Conservation (phyloP, 2,113 vertebrate genomes). For the Rhagologus leucostigma region DNA sequence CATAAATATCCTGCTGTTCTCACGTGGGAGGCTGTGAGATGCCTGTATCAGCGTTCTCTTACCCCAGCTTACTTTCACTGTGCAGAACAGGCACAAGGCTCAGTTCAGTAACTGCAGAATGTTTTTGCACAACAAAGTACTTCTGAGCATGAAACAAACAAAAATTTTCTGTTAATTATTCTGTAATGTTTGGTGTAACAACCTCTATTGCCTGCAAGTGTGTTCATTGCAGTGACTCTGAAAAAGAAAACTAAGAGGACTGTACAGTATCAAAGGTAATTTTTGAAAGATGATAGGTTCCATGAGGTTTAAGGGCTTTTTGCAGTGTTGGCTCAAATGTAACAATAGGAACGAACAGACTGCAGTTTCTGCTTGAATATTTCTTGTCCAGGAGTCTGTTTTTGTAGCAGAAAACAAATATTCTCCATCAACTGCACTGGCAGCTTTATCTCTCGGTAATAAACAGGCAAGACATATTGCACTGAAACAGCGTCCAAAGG, state of each 20-base stretch:
- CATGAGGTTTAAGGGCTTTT: neutral
- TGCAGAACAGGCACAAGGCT: neutral
- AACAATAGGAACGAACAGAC: neutral
- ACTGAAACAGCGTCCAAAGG: neutral
- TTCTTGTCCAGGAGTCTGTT: neutral
- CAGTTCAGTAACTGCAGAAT: neutral
- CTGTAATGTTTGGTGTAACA: neutral
- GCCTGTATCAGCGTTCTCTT: rapidly evolving
- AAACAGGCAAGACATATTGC: neutral
- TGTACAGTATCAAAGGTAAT: neutral
- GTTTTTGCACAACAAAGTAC: neutral
- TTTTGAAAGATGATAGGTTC: neutral
- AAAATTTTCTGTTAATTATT: neutral
- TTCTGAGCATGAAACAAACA: neutral
- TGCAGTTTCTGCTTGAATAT: neutral
- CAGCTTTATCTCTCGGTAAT: neutral
- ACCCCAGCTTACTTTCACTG: rapidly evolving
- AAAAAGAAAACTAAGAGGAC: neutral
- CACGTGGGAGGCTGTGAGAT: neutral
- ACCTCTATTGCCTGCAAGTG: neutral
- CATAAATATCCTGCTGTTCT: rapidly evolving
- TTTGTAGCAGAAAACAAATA: neutral
- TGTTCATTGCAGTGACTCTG: neutral
- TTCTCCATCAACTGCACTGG: neutral
- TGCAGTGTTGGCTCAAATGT: neutral